A percentile compares a stretch with the other conserved stretches of the same genome.
Evolutionary conservation across 2,888 invertebrate species (phyloP).

Genomic region (Podabrus alpinus): DNA sequence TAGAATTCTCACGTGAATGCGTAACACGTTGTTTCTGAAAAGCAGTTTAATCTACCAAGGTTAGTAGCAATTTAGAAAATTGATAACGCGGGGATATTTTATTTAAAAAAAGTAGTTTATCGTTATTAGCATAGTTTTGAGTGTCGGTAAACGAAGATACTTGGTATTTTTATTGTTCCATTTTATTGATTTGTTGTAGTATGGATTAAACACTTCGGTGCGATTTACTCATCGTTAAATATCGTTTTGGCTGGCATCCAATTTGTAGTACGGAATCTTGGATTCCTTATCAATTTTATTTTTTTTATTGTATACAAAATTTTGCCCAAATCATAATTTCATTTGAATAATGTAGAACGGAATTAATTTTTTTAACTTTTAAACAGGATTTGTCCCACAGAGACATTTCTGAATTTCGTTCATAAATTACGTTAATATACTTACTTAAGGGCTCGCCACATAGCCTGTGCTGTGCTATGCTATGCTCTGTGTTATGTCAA

Average conservation of each 20-base stretch:
- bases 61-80: neutral
- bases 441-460: too few species aligned
- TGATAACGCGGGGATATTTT: neutral
- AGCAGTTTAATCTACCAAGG: neutral
- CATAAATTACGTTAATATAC: too few species aligned
- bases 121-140: neutral
- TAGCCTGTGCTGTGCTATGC: too few species aligned
- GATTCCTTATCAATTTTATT: neutral
- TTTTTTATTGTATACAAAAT: neutral
- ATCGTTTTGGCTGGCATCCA: slow-evolving; percentile 3
- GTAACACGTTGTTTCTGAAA: neutral
- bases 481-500: too few species aligned
- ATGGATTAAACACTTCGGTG: neutral
- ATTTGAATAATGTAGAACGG: too few species aligned
- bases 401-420: too few species aligned
- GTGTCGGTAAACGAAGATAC: neutral
- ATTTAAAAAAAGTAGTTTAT: neutral
- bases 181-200: neutral
- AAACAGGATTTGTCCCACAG: too few species aligned
- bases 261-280: neutral
- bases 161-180: neutral
- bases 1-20: neutral
- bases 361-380: too few species aligned
- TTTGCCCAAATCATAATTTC: neutral
- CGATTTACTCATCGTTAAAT: neutral